These are phyloP conservation scores for Otus sunia DNA, from an alignment of 2,113 vertebrate genomes.

Conservation along the genomic window DNA sequence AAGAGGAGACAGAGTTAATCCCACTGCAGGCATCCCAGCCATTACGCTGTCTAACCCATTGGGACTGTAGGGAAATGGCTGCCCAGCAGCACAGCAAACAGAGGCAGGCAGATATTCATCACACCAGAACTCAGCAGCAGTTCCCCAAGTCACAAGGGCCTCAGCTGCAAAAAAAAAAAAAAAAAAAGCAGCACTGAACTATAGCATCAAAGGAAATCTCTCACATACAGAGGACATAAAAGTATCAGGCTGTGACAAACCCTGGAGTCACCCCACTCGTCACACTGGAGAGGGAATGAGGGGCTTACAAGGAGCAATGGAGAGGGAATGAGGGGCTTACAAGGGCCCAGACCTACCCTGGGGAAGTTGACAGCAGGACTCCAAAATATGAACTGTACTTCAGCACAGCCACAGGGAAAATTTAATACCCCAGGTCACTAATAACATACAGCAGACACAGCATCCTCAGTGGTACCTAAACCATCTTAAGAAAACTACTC, in stretches of 20 bases:
- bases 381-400: background rate
- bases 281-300: background rate
- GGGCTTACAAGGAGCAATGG: too few species aligned
- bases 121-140: background rate
- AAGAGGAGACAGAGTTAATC: background rate
- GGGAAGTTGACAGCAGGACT: background rate
- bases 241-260: background rate
- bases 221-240: background rate
- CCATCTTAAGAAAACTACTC: background rate
- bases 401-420: background rate
- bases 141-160: background rate
- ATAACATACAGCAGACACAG: background rate
- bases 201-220: background rate
- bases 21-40: background rate
- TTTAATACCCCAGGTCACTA: background rate
- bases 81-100: background rate
- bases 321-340: background rate
- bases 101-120: background rate
- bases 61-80: background rate
- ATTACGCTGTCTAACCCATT: rapidly evolving
- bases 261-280: background rate
- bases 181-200: background rate
- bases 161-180: background rate
- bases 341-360: background rate
- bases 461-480: background rate